Evolutionary conservation across 2,113 vertebrate genomes (phyloP), one percentile per base, ranked within the genome.

Genomic region (Sinocyclocheilus maitianheensis): DNA sequence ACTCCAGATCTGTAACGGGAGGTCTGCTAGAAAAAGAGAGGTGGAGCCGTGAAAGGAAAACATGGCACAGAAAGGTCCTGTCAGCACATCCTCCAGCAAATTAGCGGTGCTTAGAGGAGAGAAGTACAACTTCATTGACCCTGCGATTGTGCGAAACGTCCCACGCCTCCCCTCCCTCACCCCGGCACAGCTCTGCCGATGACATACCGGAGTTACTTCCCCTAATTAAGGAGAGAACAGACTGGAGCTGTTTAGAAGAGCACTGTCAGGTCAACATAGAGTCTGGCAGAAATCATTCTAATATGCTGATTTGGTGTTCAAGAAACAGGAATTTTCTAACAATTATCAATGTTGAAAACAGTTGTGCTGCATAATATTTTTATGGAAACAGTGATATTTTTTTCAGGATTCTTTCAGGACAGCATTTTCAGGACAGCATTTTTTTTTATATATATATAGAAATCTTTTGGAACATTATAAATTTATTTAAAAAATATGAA

Each of bases 51-150:
- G 83, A 88, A 96, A 96, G 96, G 95, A 96, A 96, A 97, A 97
- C 96, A 96, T 94, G 93, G 95, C 94, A 95, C 94, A 96, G 95
- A 97, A 97, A 97, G 95, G 96, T 97, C 96, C 96, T 95, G 95
- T 97, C 96, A 96, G 96, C 96, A 97, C 96, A 96, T 97, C 96
- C 96, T 96, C 94, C 95, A 95, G 93, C 94, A 97, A 97, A 97
- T 96, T 96, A 97, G 95, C 95, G 95, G 96, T 96, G 96, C 96
- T 96, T 95, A 14, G 78, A 90, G 83, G 77, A 95, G 95, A 97
- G 96, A 97, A 96, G 96, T 96, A 96, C 96, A 96, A 96, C 95
- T 97, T 96, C 96, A 97, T 96, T 97, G 96, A 97, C 96, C 95
- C 95, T 94, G 95, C 95, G 58, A 97, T 96, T 96, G 96, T 97